Conservation (phyloP, 2,797 vertebrate genomes). For the Scolopax rusticola region DNA sequence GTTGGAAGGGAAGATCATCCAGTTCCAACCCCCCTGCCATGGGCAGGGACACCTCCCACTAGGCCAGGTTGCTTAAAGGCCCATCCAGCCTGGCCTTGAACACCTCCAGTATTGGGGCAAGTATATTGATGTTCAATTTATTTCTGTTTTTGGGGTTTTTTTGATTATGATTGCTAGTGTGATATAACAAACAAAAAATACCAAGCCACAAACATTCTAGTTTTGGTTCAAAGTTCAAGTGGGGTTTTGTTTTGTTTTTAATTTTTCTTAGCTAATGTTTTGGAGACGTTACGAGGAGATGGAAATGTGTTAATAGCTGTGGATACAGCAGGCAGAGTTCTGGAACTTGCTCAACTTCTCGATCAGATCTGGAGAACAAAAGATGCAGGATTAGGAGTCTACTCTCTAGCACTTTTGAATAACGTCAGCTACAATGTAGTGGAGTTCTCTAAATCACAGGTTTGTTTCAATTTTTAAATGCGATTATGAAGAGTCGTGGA, state of each 20-base stretch:
- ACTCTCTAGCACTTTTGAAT: constrained; percentile 95
- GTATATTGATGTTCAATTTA: not conserved
- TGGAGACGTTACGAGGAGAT: constrained; percentile 95
- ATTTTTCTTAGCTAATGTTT: constrained; percentile 88
- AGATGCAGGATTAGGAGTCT: constrained; percentile 94
- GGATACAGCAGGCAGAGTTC: constrained; percentile 95
- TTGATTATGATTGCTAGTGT: not conserved
- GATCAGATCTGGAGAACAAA: constrained; percentile 99
- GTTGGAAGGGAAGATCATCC: too few species aligned
- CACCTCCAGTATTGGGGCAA: too few species aligned
- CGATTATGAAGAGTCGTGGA: not conserved
- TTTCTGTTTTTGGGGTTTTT: not conserved
- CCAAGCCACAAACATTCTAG: not conserved
- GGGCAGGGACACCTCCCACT: too few species aligned
- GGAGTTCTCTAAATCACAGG: constrained; percentile 99
- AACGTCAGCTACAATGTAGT: constrained; percentile 99
- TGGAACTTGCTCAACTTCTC: constrained; percentile 96
- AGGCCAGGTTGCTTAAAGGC: too few species aligned
- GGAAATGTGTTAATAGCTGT: constrained; percentile 96
- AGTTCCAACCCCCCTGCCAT: too few species aligned
- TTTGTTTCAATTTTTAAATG: constrained; percentile 71
- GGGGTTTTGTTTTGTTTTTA: constrained; percentile 2
- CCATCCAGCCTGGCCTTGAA: too few species aligned
- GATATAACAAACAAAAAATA: not conserved
- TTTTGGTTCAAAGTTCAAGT: not conserved